A percentile compares a stretch with the other conserved stretches of the same genome.
phyloP scores from a whole-genome alignment of 2,113 vertebrate genomes.

The Oreotrochilus melanogaster region DNA sequence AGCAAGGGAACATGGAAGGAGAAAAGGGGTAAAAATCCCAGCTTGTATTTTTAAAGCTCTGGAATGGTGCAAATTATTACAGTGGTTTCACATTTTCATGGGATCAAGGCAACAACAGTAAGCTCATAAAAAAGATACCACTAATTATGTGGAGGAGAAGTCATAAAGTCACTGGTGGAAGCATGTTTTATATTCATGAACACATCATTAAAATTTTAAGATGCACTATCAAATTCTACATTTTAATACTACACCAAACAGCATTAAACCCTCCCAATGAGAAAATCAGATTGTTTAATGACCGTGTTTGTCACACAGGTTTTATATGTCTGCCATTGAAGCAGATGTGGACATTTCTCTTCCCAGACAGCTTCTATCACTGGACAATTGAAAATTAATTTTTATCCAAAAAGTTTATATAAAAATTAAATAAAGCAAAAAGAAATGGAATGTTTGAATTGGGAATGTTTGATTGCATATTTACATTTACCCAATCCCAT shows the following conservation, averaged over 20 bases:
- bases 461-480: not conserved
- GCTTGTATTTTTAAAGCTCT: constrained; percentile 73
- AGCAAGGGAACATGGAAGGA: not conserved
- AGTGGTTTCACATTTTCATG: constrained; percentile 85
- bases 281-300: constrained; percentile 86
- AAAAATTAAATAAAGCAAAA: not conserved
- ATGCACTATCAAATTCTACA: constrained; percentile 84
- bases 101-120: constrained; percentile 85
- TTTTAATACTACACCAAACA: constrained; percentile 84
- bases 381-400: constrained; percentile 66
- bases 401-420: not conserved
- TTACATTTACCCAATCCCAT: not conserved
- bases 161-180: constrained; percentile 82
- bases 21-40: constrained; percentile 49
- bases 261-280: constrained; percentile 83
- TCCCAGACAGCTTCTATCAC: constrained; percentile 51
- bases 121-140: constrained; percentile 89
- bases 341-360: constrained; percentile 72
- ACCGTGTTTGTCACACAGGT: constrained; percentile 79
- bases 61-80: constrained; percentile 83
- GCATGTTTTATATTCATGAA: constrained; percentile 87
- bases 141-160: constrained; percentile 88
- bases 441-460: not conserved
- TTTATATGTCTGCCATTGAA: constrained; percentile 80
- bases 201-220: constrained; percentile 90